A percentile compares a stretch with the other conserved stretches of the same genome.
Conservation (phyloP, 2,888 invertebrate species). For the Troides helena region DNA sequence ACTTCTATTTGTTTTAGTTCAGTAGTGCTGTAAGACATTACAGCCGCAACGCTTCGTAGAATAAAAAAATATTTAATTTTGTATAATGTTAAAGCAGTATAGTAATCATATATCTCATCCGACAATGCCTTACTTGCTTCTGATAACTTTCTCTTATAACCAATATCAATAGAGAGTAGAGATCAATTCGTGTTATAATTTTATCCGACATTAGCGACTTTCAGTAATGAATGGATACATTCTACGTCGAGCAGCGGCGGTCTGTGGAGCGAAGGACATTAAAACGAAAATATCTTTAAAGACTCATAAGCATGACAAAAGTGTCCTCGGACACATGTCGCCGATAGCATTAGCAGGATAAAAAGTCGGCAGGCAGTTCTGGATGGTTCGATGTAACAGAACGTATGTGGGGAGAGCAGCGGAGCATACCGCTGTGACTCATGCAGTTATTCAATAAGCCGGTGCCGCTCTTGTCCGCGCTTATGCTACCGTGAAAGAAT, state of each 20-base stretch:
- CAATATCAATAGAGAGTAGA: no score
- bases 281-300: slow-evolving; percentile 40
- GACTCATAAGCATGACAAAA: slow-evolving; percentile 60
- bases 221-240: no score
- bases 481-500: slow-evolving; percentile 52
- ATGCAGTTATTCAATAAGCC: slow-evolving; percentile 75
- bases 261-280: slow-evolving; percentile 39
- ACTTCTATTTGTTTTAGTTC: no score
- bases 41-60: no score
- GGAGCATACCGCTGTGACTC: slow-evolving; percentile 69
- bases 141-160: no score
- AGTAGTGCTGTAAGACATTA: no score
- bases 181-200: no score
- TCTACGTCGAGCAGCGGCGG: slow-evolving; percentile 31
- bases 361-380: slow-evolving; percentile 46
- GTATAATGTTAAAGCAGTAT: no score
- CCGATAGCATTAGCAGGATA: slow-evolving; percentile 59
- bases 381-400: slow-evolving; percentile 45
- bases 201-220: no score
- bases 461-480: slow-evolving; percentile 50
- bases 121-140: no score
- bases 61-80: no score
- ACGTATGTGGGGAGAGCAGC: slow-evolving; percentile 61
- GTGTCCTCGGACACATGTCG: slow-evolving; percentile 56
- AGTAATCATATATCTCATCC: no score